Evolutionary conservation across 1,140 invertebrate genomes (phyloP).

Genomic region (Scaptomyza montana): DNA sequence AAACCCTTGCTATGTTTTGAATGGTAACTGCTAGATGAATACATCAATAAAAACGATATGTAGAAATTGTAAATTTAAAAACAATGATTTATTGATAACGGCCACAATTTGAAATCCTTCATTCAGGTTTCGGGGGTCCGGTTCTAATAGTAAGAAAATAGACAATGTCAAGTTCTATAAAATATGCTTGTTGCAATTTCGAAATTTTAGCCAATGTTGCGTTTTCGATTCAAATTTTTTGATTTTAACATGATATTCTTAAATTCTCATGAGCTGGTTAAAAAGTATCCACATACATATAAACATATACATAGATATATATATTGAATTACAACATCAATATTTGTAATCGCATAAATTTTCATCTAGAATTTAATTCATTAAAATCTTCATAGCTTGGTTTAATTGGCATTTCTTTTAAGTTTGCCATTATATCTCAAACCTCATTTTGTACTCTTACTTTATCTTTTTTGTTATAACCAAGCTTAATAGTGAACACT

Average conservation of each 20-base stretch:
- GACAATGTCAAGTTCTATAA: slow-evolving; percentile 44
- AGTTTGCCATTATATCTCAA: slow-evolving; percentile 4
- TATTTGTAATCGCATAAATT: slow-evolving; percentile 9
- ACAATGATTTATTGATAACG: slow-evolving; percentile 40
- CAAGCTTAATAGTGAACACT: slow-evolving; percentile 16
- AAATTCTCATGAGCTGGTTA: slow-evolving; percentile 30
- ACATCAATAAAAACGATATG: slow-evolving; percentile 58
- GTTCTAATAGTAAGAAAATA: slow-evolving; percentile 48
- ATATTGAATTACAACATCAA: slow-evolving; percentile 23
- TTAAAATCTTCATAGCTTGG: slow-evolving; percentile 17
- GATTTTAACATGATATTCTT: slow-evolving; percentile 28
- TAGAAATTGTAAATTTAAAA: slow-evolving; percentile 59
- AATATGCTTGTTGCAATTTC: slow-evolving; percentile 29
- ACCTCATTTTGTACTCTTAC: slow-evolving; percentile 40
- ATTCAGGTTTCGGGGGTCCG: slow-evolving; percentile 11
- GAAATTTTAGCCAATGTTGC: slow-evolving; percentile 22
- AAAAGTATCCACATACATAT: slow-evolving; percentile 9
- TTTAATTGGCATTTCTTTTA: slow-evolving; percentile 18
- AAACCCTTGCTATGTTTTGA: slow-evolving; percentile 41
- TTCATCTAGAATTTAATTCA: slow-evolving; percentile 7
- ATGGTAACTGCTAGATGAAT: slow-evolving; percentile 65
- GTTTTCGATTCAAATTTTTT: not conserved
- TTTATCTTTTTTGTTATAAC: not conserved
- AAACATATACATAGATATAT: not conserved
- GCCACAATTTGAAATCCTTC: slow-evolving; percentile 21